Percentiles rank a stretch among this genome's conserved stretches.
Conservation (phyloP, 2,113 vertebrate species). For the Melanerpes formicivorus region DNA sequence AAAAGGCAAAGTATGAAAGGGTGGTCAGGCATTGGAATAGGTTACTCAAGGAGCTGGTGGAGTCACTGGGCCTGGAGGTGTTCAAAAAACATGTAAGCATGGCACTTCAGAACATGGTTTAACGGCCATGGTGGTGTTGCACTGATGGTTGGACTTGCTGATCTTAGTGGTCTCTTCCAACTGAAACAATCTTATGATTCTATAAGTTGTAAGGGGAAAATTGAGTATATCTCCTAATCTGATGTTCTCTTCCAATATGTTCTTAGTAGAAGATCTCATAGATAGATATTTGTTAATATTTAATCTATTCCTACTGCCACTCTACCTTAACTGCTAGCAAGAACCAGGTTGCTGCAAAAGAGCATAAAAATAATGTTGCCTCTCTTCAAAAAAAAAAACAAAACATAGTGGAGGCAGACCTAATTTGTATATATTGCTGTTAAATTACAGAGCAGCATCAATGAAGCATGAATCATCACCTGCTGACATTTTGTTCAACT, state of each 20-base stretch:
- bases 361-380: neutral
- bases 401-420: neutral
- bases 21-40: too few species aligned
- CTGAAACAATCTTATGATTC: too few species aligned
- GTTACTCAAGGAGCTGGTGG: too few species aligned
- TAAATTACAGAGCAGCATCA: slow-evolving; percentile 9
- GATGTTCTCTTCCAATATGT: neutral
- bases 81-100: too few species aligned
- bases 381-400: neutral
- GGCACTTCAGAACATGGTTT: too few species aligned
- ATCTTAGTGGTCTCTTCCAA: too few species aligned
- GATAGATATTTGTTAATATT: neutral
- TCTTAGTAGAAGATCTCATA: neutral
- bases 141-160: too few species aligned
- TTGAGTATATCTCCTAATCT: neutral
- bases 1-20: neutral
- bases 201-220: neutral
- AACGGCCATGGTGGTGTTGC: too few species aligned
- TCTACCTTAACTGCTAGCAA: neutral
- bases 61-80: too few species aligned
- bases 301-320: neutral
- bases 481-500: slow-evolving; percentile 9
- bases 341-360: neutral
- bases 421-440: slow-evolving; percentile 8
- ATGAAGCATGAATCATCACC: slow-evolving; percentile 9